phyloP scores from a whole-genome alignment of 2,113 vertebrate genomes.

The Dasypus novemcinctus region DNA sequence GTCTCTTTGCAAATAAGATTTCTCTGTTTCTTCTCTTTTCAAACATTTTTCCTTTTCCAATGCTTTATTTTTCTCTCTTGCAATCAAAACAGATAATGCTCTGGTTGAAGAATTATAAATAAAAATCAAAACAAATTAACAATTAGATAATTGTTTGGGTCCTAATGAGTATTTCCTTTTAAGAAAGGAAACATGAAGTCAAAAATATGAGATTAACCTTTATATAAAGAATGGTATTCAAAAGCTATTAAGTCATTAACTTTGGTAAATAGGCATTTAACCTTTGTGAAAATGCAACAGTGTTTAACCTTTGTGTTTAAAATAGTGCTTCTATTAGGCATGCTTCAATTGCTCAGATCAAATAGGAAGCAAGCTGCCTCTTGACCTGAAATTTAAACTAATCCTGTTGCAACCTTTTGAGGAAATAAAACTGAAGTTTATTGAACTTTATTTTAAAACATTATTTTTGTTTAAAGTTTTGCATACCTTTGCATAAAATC shows the following conservation, averaged over 20 bases:
- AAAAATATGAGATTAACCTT: slow-evolving; percentile 77
- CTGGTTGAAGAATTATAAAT: slow-evolving; percentile 65
- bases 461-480: neutral
- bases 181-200: slow-evolving; percentile 71
- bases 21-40: neutral
- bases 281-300: slow-evolving; percentile 77
- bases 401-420: slow-evolving; percentile 56
- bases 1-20: neutral
- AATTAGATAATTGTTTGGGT: slow-evolving; percentile 72
- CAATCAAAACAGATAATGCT: slow-evolving; percentile 60
- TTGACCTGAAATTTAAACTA: slow-evolving; percentile 67
- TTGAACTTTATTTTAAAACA: slow-evolving; percentile 63
- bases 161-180: slow-evolving; percentile 74
- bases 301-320: slow-evolving; percentile 79
- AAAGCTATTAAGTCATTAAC: slow-evolving; percentile 80
- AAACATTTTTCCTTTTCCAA: slow-evolving; percentile 36
- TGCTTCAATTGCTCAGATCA: slow-evolving; percentile 70
- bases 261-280: slow-evolving; percentile 77
- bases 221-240: slow-evolving; percentile 78
- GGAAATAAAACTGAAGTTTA: slow-evolving; percentile 65
- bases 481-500: slow-evolving; percentile 30
- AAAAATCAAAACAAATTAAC: slow-evolving; percentile 75
- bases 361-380: slow-evolving; percentile 59
- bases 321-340: slow-evolving; percentile 74
- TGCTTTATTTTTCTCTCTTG: neutral